Percentiles rank a stretch among this genome's conserved stretches.
Conservation (phyloP, 1,140 invertebrate genomes). For the Bradysia coprophila region DNA sequence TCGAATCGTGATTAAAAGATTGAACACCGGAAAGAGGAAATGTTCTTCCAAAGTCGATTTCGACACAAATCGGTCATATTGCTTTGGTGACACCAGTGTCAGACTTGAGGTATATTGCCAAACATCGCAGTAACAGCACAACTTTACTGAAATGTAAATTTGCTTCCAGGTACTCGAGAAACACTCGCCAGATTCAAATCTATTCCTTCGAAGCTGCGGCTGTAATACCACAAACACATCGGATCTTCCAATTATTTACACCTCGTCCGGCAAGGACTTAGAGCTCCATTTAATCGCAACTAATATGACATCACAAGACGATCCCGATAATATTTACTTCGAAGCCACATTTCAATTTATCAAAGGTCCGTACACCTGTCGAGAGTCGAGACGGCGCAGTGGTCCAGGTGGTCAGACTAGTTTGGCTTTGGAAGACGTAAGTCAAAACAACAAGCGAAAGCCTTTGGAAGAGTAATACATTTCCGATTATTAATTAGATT, state of each 20-base stretch:
- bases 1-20: slow-evolving; percentile 40
- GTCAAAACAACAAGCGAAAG: slow-evolving; percentile 6
- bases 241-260: slow-evolving; percentile 45
- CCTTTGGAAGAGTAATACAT: not conserved
- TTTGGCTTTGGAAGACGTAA: slow-evolving; percentile 49
- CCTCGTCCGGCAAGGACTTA: slow-evolving; percentile 52
- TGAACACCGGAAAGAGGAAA: slow-evolving; percentile 42
- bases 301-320: slow-evolving; percentile 65
- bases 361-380: slow-evolving; percentile 38
- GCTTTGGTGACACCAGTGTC: slow-evolving; percentile 34
- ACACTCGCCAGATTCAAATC: not conserved
- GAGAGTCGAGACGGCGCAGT: slow-evolving; percentile 38
- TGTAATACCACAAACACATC: slow-evolving; percentile 28
- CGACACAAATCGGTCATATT: slow-evolving; percentile 51
- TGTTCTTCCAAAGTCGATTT: slow-evolving; percentile 37
- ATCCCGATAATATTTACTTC: slow-evolving; percentile 65
- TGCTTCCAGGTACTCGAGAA: not conserved
- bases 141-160: not conserved
- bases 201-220: slow-evolving; percentile 32
- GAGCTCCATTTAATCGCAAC: slow-evolving; percentile 64
- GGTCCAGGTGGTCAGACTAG: slow-evolving; percentile 61
- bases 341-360: slow-evolving; percentile 70
- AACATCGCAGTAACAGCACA: not conserved
- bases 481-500: slow-evolving; percentile 26
- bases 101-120: slow-evolving; percentile 10